Base-by-base conservation (phyloP, 1,140 invertebrate genomes). In the Diachasma alloeum region DNA sequence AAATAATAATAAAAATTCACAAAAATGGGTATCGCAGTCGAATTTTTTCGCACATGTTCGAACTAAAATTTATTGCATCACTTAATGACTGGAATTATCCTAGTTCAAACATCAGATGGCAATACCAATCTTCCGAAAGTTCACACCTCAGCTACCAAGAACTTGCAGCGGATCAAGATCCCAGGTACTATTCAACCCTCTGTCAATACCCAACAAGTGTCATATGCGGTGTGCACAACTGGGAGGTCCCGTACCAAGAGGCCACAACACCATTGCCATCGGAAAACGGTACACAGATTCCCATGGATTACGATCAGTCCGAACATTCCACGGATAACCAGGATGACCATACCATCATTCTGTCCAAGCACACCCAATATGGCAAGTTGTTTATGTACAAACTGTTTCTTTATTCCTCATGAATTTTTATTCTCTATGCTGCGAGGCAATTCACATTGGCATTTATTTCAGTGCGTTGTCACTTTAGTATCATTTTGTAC, bases 381-480 rank as follows among this genome's bases (percentile, higher is more conserved):
- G 74, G 74, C 46, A 75, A 75, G 74, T 75, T 75, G 74, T 19
- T 63, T 59, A 31, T 66, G 24, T 66, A 31, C 19, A 66, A 66
- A 4, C 10, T 15, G 15, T 36, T 11, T 26, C 19, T 66, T 66
- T 66, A 31, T 36, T 10, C 24, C 26, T 66, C 13, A 26, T 26
- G 19, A 8, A 31, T 15, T 13, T 31, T 36, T 66, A 0, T 66
- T 13, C 11, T 9, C 0, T 3, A 31, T 31, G 19, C 53, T 59
- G 8, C n/a, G 9, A 19, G n/a, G 53, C 53, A 59, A 59, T 59
- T 59, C 53, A 59, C 8, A 59, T 31, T 59, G 53, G n/a, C 53
- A 59, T 59, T 59, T 59, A 59, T 59, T 19, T 46, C 44, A 46
- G n/a, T 22, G 10, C 13, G 17, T 19, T 22, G 53, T 59, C n/a